Evolutionary conservation across 2,888 invertebrate species (phyloP), one percentile per base, ranked within the genome.

Genomic region (Tiphia femorata): DNA sequence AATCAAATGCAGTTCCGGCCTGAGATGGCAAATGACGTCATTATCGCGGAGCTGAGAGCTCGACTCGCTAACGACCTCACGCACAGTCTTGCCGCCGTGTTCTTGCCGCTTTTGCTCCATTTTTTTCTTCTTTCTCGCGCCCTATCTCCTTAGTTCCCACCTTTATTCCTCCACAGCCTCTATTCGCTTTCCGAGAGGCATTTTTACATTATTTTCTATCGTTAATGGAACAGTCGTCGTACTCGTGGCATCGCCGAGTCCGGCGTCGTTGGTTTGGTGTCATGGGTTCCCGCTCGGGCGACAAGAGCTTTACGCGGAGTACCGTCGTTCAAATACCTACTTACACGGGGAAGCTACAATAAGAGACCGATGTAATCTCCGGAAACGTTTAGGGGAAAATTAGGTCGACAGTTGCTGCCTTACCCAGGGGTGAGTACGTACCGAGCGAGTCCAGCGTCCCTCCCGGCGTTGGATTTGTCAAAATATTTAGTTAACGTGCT

Each of bases 301-400:
- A n/a, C n/a, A n/a, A n/a, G n/a, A n/a, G n/a, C n/a, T n/a, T n/a
- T n/a, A n/a, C n/a, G n/a, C n/a, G n/a, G n/a, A n/a, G n/a, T n/a
- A n/a, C n/a, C n/a, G n/a, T n/a, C n/a, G n/a, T n/a, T n/a, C n/a
- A n/a, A n/a, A n/a, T n/a, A n/a, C n/a, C n/a, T n/a, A n/a, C n/a
- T n/a, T 51, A 48, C 51, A 47, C 51, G 54, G 58, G 62, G 53
- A 30, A 57, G 56, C 70, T 67, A 81, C 81, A 82, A 82, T 79
- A 75, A 76, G 73, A 69, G 73, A 69, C 71, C 76, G 81, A 81
- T 81, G 81, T 83, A 83, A 83, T 83, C 83, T 82, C 78, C 77
- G 79, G 75, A 79, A 81, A 83, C 77, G 76, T 82, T 82, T 80
- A 78, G 81, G 83, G 82, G 78, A 74, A 80, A 82, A 83, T 83